Evolutionary conservation across 2,113 vertebrate species (phyloP).

Genomic region (Psittacara wagleri): DNA sequence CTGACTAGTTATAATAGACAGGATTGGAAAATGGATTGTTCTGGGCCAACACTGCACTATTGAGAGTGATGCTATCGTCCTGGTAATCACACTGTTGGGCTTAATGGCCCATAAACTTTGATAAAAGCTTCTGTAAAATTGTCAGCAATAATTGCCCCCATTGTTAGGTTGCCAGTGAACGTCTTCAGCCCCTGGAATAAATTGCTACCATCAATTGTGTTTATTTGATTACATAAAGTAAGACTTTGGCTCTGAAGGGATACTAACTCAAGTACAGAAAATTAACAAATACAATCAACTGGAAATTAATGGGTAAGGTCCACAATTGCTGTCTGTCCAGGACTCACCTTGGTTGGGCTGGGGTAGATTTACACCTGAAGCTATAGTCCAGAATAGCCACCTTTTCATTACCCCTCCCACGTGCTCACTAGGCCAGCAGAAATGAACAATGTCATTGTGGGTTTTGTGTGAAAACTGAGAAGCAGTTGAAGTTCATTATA

Average conservation of each 20-base stretch:
- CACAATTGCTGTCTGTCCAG: background rate
- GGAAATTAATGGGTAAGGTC: background rate
- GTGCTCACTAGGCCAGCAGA: background rate
- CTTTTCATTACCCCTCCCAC: background rate
- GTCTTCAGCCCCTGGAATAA: background rate
- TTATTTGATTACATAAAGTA: slow-evolving; percentile 2
- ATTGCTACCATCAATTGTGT: background rate
- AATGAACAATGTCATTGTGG: background rate
- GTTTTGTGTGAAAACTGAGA: background rate
- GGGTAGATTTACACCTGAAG: background rate
- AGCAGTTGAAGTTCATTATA: background rate
- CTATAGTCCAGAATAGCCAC: background rate
- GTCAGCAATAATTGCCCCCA: slow-evolving; percentile 7
- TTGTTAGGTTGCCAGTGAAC: background rate
- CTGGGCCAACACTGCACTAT: background rate
- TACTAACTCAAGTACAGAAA: background rate
- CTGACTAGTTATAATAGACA: background rate
- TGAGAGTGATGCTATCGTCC: background rate
- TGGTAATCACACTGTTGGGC: background rate
- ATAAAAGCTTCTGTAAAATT: slow-evolving; percentile 45
- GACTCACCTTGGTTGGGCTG: background rate
- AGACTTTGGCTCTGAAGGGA: background rate
- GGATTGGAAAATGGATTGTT: slow-evolving; percentile 12
- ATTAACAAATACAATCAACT: background rate
- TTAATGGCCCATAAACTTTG: slow-evolving; percentile 43